Conservation (phyloP, 2,113 vertebrate species). For the Ictalurus furcatus region DNA sequence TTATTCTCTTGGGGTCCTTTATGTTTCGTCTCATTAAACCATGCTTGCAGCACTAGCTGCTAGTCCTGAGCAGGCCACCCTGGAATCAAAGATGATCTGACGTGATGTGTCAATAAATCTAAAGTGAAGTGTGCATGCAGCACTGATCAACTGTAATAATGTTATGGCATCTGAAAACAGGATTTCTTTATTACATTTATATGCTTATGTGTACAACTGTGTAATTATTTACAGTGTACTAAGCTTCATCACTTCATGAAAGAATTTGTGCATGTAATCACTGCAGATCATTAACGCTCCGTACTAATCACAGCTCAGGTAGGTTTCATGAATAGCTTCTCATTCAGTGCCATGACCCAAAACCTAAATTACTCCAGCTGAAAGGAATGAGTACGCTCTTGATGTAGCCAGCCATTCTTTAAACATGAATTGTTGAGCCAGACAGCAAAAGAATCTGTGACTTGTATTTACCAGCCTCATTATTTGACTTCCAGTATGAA, state of each 20-base stretch:
- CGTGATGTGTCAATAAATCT: not conserved
- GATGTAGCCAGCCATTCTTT: constrained; percentile 20
- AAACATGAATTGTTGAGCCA: constrained; percentile 21
- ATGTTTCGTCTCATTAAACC: constrained; percentile 43
- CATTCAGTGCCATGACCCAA: constrained; percentile 16
- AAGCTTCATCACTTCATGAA: not conserved
- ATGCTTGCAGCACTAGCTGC: not conserved
- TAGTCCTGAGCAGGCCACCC: constrained; percentile 2
- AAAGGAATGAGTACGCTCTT: constrained; percentile 1
- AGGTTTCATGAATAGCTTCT: constrained; percentile 33
- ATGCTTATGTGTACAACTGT: not conserved
- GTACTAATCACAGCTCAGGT: constrained; percentile 34
- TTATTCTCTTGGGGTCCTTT: constrained; percentile 2
- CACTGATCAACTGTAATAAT: not conserved
- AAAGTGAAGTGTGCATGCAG: not conserved
- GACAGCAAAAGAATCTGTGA: not conserved
- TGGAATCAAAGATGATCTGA: constrained; percentile 2
- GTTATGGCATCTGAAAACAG: not conserved
- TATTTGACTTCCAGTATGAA: constrained; percentile 4
- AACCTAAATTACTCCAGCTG: constrained; percentile 31
- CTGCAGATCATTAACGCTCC: constrained; percentile 6
- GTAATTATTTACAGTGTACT: not conserved
- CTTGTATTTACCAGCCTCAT: constrained; percentile 7
- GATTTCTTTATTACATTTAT: not conserved
- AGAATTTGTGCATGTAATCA: not conserved